Percentiles rank a stretch among this genome's conserved stretches.
Evolutionary conservation across 2,888 invertebrate species (phyloP).

Genomic region (Tenthredo mesomela): DNA sequence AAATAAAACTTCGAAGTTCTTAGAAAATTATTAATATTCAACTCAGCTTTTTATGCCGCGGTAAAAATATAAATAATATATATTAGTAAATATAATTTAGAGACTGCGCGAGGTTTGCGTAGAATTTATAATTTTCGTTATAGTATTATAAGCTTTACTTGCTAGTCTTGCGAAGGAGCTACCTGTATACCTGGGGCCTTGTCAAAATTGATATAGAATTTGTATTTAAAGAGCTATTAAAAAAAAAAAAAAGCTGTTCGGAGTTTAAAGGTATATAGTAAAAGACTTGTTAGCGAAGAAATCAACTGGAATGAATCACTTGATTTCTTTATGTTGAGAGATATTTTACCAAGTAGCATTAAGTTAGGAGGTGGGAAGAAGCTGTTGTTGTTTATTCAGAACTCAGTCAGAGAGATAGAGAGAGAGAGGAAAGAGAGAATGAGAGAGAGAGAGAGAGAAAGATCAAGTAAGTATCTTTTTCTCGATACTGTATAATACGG

Average conservation of each 20-base stretch:
- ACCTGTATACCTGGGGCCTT: background rate
- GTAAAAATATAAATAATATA: background rate
- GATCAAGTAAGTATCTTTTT: slow-evolving; percentile 8
- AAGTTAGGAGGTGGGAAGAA: background rate
- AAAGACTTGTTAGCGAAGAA: background rate
- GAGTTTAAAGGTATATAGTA: background rate
- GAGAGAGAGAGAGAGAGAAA: background rate
- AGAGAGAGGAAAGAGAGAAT: background rate
- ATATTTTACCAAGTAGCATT: background rate
- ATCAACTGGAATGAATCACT: slow-evolving; percentile 9
- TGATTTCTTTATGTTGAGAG: slow-evolving; percentile 10
- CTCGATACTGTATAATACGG: background rate
- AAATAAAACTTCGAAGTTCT: background rate
- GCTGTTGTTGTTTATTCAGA: slow-evolving; percentile 22
- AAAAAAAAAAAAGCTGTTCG: background rate
- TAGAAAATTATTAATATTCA: background rate
- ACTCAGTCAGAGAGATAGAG: background rate
- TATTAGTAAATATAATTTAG: background rate
- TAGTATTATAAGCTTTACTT: background rate
- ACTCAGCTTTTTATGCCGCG: background rate
- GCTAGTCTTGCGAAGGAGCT: background rate
- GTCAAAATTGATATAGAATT: slow-evolving; percentile 5
- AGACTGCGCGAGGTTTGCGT: background rate
- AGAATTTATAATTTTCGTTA: slow-evolving; percentile 16
- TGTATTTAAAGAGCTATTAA: background rate